Evolutionary conservation across 2,797 vertebrate species (phyloP).

Genomic region (Coracias cyanogaster): DNA sequence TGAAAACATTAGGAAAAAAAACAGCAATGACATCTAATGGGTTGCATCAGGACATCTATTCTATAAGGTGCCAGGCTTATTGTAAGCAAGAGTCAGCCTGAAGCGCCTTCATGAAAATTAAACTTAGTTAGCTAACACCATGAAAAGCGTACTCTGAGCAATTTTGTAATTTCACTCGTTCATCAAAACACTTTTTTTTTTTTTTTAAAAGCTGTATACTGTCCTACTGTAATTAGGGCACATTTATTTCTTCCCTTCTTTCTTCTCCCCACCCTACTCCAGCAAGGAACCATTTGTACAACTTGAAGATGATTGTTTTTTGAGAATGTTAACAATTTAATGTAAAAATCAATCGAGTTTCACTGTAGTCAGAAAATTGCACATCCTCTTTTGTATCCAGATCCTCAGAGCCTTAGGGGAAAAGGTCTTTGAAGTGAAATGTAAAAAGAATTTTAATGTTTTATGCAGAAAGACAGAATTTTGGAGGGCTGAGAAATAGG

Average conservation of each 20-base stretch:
- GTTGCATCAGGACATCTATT: neutral
- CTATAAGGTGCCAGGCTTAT: neutral
- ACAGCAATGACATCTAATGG: neutral
- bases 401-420: neutral
- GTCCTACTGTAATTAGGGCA: neutral
- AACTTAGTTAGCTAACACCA: neutral
- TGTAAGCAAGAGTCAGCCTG: neutral
- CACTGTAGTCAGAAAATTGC: conserved; percentile 1
- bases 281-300: neutral
- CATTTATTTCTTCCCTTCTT: neutral
- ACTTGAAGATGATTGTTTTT: neutral
- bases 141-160: neutral
- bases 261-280: neutral
- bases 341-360: conserved; percentile 40
- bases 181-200: neutral
- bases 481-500: neutral
- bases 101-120: neutral
- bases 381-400: conserved; percentile 2
- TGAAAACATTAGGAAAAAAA: neutral
- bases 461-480: neutral
- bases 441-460: conserved; percentile 26
- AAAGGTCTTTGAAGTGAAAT: conserved; percentile 27
- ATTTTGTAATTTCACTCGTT: neutral
- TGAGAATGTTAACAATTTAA: neutral
- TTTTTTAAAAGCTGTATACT: neutral